Evolutionary conservation across 2,113 vertebrate genomes (phyloP), one percentile per base, ranked within the genome.

Genomic region (Halichoerus grypus): DNA sequence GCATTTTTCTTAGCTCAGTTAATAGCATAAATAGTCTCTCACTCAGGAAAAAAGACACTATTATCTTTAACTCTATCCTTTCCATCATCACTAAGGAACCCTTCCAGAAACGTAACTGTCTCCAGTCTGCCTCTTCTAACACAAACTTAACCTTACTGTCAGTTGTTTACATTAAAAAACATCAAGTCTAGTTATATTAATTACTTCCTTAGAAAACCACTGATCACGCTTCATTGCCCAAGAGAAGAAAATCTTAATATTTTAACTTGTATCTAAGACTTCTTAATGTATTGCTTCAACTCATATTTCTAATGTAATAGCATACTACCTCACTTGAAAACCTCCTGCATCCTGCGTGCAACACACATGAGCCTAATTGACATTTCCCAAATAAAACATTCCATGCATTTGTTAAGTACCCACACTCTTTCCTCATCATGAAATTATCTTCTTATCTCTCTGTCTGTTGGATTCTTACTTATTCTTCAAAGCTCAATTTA

Each of bases 1-100:
- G 36, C 57, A 65, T 84, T 88, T 85, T 88, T 96, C 83, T 86
- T 83, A 77, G n/a, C 74, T 94, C 31, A 82, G 12, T 93, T 97
- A 93, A 92, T 49, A 96, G 51, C 22, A 90, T 88, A 96, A 82
- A 91, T 92, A 87, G 31, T 89, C 65, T 91, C 72, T 96, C 4
- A 94, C 22, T 92, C 36, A 65, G 57, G 42, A 33, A 49, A 72
- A 86, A 82, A 63, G 2, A 0, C 28, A 11, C 18, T 53, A 26
- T 89, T 87, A 63, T 80, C 31, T 63, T 88, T 83, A 51, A 69
- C 26, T 74, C 16, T 65, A 21, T 24, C 46, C 16, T 59, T 4
- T 82, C 14, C n/a, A 74, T 46, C 19, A 4, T 36, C 16, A 80
- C 61, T 92, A 21, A 82, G 6, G 86, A 59, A 63, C 11, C 1